Base-by-base conservation (phyloP, 2,113 vertebrate species). In the Azemiops feae region DNA sequence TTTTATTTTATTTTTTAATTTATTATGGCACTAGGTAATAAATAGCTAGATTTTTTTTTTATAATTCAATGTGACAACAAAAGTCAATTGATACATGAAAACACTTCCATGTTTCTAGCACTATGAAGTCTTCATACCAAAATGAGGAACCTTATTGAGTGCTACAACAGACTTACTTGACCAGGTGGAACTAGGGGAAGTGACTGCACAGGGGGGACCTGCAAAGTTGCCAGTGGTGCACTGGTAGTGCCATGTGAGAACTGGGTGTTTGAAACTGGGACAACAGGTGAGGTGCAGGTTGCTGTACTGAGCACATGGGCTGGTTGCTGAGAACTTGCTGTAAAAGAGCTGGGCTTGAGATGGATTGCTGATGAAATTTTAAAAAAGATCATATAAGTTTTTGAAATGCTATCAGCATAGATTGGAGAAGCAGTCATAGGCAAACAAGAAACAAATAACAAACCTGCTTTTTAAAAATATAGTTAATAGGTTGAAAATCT, bases 161-260 rank as follows among this genome's bases (percentile, higher is more conserved):
- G 27, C 3, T 9, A 55, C 22, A 11, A 34, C 30, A 1, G 0
- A 86, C 18, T 94, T 98, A 99, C 99, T 98, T 99, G 98, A 1
- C 98, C 81, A 74, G 97, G 89, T 53, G 97, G 98, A 60, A 97
- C 96, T 0, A 96, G 96, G 0, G 97, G 93, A 1, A 97, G 95
- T 8, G 97, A 97, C 0, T 97, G 97, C 58, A 98, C 97, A 3
- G 98, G 97, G 4, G 98, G 96, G 91, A 98, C 98, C 96, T 99
- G 98, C 20, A 99, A 97, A 30, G 98, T 98, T 89, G 98, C 98
- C 43, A 98, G 95, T 3, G 97, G 96, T 52, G 93, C 16, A 25
- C 96, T 95, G 94, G 90, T 55, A 81, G 96, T 39, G 97, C 95
- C 94, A 98, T 97, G 90, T 96, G 98, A 12, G 97, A 95, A 87